phyloP scores from a whole-genome alignment of 2,888 invertebrate genomes.

The Oligia latruncula region DNA sequence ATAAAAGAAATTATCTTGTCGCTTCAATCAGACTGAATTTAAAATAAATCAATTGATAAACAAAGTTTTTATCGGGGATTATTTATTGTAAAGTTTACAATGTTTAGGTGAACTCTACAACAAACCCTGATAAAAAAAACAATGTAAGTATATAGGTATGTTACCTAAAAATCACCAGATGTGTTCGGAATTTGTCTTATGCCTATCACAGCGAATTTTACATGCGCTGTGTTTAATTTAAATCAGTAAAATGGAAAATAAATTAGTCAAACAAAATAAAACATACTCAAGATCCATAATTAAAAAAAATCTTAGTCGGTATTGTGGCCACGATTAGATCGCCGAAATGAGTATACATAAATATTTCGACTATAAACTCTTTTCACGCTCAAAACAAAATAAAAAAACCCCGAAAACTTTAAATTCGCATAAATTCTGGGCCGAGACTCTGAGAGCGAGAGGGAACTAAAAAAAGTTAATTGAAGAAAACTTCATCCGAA shows the following conservation, averaged over 20 bases:
- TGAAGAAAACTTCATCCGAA: slow-evolving; percentile 1
- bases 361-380: background rate
- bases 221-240: slow-evolving; percentile 4
- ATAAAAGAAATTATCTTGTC: slow-evolving; percentile 38
- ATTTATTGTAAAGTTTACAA: background rate
- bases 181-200: background rate
- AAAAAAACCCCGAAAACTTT: background rate
- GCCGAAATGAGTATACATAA: background rate
- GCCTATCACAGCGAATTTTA: background rate
- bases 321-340: background rate
- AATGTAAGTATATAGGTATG: background rate
- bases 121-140: background rate
- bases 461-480: background rate
- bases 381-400: slow-evolving; percentile 5
- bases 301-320: background rate
- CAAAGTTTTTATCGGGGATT: background rate
- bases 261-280: background rate
- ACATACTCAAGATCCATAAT: too few relatives aligned
- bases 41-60: slow-evolving; percentile 10
- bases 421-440: slow-evolving; percentile 12
- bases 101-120: background rate
- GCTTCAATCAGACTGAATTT: slow-evolving; percentile 31
- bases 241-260: background rate
- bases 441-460: background rate
- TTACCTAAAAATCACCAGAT: background rate